These are phyloP conservation scores for Bombus sylvicola DNA, from an alignment of 1,140 invertebrate species.

Conservation along the genomic window DNA sequence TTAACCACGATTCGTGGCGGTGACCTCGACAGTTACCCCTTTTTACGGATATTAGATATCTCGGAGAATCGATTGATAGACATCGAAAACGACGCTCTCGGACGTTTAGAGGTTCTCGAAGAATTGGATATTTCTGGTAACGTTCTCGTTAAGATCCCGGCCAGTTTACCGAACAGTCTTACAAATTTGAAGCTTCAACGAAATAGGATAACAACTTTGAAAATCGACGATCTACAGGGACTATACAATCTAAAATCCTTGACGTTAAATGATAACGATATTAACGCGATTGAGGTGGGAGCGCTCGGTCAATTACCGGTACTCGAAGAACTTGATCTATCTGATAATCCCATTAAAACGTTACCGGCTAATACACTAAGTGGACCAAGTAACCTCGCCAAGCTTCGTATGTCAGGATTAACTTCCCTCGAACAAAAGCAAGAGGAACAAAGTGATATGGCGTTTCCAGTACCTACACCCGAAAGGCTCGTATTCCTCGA, in stretches of 20 bases:
- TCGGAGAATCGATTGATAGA: slow-evolving; percentile 89
- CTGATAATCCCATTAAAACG: slow-evolving; percentile 88
- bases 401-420: slow-evolving; percentile 87
- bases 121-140: slow-evolving; percentile 92
- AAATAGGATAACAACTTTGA: slow-evolving; percentile 87
- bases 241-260: slow-evolving; percentile 88
- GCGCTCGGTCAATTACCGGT: slow-evolving; percentile 86
- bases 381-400: slow-evolving; percentile 85
- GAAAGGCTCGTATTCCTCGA: slow-evolving; percentile 88
- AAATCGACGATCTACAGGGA: slow-evolving; percentile 87
- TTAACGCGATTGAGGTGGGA: slow-evolving; percentile 86
- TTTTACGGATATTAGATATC: slow-evolving; percentile 91
- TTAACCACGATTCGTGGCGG: slow-evolving; percentile 89
- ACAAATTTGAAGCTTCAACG: slow-evolving; percentile 85
- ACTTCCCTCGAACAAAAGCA: slow-evolving; percentile 83
- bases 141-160: slow-evolving; percentile 86
- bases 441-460: slow-evolving; percentile 84
- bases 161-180: slow-evolving; percentile 86
- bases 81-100: slow-evolving; percentile 94
- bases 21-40: slow-evolving; percentile 94
- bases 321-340: slow-evolving; percentile 89
- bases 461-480: slow-evolving; percentile 87
- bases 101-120: slow-evolving; percentile 90
- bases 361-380: slow-evolving; percentile 87
- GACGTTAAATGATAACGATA: slow-evolving; percentile 87